Conservation (phyloP, 2,797 vertebrate species). For the Catharus ustulatus region DNA sequence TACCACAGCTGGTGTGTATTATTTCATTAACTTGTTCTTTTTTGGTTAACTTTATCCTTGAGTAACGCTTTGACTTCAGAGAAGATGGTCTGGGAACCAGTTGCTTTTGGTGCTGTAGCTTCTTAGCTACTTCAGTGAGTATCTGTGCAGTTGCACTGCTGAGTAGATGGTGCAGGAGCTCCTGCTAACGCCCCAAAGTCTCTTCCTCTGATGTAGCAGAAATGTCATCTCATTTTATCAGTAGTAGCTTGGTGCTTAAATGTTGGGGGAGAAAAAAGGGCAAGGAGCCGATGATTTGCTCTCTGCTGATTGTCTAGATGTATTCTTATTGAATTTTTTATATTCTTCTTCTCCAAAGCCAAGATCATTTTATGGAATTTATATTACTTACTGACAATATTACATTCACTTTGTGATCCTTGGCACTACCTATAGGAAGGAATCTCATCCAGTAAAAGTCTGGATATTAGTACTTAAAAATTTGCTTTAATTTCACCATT, state of each 20-base stretch:
- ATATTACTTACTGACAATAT: background rate
- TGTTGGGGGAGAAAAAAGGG: background rate
- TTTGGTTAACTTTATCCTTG: background rate
- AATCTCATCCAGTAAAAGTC: background rate
- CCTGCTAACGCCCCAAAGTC: background rate
- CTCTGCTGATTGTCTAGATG: background rate
- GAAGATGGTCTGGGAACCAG: background rate
- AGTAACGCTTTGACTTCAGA: background rate
- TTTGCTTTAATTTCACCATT: background rate
- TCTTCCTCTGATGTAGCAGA: background rate
- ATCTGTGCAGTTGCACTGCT: accelerated
- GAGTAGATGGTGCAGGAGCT: background rate
- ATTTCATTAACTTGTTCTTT: background rate
- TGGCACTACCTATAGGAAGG: background rate
- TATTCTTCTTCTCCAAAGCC: background rate
- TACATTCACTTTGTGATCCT: background rate
- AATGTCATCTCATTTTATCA: background rate
- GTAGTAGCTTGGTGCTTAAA: background rate
- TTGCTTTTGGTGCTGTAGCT: background rate
- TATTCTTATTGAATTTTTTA: background rate
- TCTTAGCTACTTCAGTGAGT: background rate
- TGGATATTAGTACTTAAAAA: background rate
- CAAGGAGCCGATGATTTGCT: background rate
- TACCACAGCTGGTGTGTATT: background rate
- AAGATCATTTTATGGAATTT: background rate